phyloP scores from a whole-genome alignment of 2,888 invertebrate genomes.

The Microdon myrmicae region DNA sequence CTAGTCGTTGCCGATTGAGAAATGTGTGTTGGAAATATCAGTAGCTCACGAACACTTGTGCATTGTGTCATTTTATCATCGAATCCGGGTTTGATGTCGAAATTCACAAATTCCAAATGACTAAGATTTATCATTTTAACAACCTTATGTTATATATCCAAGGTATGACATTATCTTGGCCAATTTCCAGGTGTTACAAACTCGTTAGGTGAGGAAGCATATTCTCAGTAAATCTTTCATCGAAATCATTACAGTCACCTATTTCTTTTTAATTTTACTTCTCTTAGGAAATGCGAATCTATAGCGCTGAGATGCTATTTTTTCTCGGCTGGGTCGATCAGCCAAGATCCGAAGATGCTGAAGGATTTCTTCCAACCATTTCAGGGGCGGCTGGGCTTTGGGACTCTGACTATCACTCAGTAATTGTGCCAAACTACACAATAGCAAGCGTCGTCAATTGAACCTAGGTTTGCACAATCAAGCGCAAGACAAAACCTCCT shows the following conservation, averaged over 20 bases:
- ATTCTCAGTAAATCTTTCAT: conserved; percentile 73
- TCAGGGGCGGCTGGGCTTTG: too few species aligned
- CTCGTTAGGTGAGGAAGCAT: conserved; percentile 72
- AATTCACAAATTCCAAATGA: conserved; percentile 83
- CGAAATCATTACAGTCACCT: conserved; percentile 79
- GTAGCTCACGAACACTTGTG: conserved; percentile 76
- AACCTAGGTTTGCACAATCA: too few species aligned
- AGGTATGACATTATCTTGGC: conserved; percentile 74
- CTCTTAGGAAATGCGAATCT: too few species aligned
- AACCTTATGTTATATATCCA: conserved; percentile 76
- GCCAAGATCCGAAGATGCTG: too few species aligned
- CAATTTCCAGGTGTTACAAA: conserved; percentile 79
- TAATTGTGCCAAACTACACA: too few species aligned
- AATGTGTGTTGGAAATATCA: conserved; percentile 86
- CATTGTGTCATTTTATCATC: conserved; percentile 80
- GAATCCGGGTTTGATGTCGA: conserved; percentile 82
- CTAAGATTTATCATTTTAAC: conserved; percentile 73
- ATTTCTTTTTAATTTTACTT: too few species aligned
- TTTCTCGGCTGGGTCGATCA: too few species aligned
- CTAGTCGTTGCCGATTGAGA: conserved; percentile 89
- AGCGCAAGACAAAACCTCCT: too few species aligned
- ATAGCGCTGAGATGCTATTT: too few species aligned
- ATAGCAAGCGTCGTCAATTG: too few species aligned
- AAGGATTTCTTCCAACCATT: too few species aligned
- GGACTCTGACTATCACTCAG: too few species aligned